Evolutionary conservation across 2,888 invertebrate species (phyloP).

Genomic region (Aphrophora alni): DNA sequence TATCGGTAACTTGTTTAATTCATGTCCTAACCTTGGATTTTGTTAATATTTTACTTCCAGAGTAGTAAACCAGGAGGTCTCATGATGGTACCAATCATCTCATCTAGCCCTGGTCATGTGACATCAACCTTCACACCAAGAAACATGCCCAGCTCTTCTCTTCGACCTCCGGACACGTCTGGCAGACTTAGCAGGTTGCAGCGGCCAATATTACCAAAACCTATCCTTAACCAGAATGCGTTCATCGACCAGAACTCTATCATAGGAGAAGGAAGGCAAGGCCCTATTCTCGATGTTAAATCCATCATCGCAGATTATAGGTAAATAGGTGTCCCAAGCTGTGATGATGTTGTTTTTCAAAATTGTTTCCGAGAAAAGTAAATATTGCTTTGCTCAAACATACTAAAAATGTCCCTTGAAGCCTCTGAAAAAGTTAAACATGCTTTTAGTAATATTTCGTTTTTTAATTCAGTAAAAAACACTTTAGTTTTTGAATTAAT

Average conservation of each 20-base stretch:
- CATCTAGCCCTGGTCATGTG: constrained; percentile 50
- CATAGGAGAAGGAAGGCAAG: constrained; percentile 71
- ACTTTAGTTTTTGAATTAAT: too few relatives aligned
- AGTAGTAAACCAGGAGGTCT: constrained; percentile 29
- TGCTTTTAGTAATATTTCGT: not conserved
- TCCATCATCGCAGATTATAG: constrained; percentile 83
- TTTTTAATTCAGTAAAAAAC: not conserved
- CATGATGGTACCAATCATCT: constrained; percentile 54
- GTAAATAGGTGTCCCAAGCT: constrained; percentile 52
- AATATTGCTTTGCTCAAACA: not conserved
- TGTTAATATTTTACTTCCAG: too few relatives aligned
- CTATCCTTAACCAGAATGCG: constrained; percentile 58
- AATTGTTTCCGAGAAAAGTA: not conserved
- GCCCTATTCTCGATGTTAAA: constrained; percentile 81
- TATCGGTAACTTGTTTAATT: too few relatives aligned
- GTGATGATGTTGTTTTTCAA: constrained; percentile 1
- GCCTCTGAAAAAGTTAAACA: not conserved
- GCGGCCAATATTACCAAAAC: constrained; percentile 59
- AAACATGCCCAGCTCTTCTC: constrained; percentile 23
- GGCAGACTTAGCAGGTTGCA: constrained; percentile 54
- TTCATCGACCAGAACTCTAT: constrained; percentile 63
- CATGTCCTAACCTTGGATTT: too few relatives aligned
- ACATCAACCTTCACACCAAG: not conserved
- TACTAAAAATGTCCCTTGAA: not conserved
- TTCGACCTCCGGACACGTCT: constrained; percentile 43